Percentiles rank a stretch among this genome's conserved stretches.
phyloP scores from a whole-genome alignment of 2,113 vertebrate species.

The Melospiza georgiana region DNA sequence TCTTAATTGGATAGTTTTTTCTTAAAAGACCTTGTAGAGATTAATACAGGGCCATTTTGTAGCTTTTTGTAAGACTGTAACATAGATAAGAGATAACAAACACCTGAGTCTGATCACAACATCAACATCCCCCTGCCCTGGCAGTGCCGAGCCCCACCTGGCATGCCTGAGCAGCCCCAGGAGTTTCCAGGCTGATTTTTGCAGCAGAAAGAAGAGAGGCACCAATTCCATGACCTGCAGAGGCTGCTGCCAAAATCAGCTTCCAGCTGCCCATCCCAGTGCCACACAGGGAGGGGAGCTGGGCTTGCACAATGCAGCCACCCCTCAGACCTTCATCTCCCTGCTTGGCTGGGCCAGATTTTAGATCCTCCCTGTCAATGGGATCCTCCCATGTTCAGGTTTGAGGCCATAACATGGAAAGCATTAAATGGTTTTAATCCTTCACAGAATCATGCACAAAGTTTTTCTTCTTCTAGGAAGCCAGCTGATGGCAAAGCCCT shows the following conservation, averaged over 20 bases:
- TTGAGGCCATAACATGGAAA: neutral
- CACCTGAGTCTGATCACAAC: neutral
- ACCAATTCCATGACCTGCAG: neutral
- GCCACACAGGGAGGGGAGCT: neutral
- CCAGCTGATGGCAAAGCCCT: neutral
- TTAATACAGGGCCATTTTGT: neutral
- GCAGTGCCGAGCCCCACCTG: rapidly evolving
- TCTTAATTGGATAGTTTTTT: neutral
- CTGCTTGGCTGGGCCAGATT: neutral
- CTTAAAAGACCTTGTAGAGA: neutral
- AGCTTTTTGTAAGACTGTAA: neutral
- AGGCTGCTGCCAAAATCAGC: neutral
- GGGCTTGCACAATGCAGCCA: neutral
- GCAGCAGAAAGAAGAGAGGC: neutral
- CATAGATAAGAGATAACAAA: neutral
- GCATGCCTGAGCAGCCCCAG: neutral
- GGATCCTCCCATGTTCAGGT: neutral
- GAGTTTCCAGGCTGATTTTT: slow-evolving; percentile 11
- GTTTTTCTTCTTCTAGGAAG: neutral
- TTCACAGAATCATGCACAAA: rapidly evolving
- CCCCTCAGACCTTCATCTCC: neutral
- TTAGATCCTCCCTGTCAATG: neutral
- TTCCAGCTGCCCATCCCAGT: neutral
- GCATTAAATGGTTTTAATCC: neutral
- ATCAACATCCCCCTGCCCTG: neutral